A percentile compares a stretch with the other conserved stretches of the same genome.
These are phyloP conservation scores for Saguinus midas DNA, from an alignment of 2,113 vertebrate species.

Conservation along the genomic window DNA sequence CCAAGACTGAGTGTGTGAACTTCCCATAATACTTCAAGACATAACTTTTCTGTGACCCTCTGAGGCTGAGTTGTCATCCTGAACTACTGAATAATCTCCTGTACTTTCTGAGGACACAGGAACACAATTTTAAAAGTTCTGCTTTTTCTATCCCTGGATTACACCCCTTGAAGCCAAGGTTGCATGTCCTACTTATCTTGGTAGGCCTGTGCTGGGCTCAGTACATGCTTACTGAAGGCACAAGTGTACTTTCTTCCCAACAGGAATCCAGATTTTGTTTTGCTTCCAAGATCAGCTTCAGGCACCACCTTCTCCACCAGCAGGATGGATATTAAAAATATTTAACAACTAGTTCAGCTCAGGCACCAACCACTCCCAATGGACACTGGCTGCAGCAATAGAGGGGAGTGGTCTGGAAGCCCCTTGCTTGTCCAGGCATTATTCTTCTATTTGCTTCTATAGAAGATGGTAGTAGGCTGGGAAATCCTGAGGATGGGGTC, in stretches of 20 bases:
- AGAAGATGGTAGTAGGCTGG: not conserved
- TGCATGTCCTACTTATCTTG: not conserved
- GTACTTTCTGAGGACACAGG: rapidly evolving
- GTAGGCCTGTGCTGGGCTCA: not conserved
- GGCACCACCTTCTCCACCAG: not conserved
- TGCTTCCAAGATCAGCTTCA: not conserved
- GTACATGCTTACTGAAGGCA: not conserved
- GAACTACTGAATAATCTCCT: not conserved
- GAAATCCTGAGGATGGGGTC: not conserved
- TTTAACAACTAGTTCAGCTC: not conserved
- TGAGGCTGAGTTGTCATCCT: not conserved
- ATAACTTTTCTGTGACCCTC: not conserved
- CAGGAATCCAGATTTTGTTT: not conserved
- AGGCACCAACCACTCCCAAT: not conserved
- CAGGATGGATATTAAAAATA: not conserved
- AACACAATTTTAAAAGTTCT: not conserved
- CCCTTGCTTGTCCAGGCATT: not conserved
- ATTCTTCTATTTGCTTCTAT: not conserved
- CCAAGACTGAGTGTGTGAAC: not conserved
- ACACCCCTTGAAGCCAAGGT: not conserved
- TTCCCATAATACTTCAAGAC: not conserved
- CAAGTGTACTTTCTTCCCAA: not conserved
- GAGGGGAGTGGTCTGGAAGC: not conserved
- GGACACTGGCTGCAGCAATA: not conserved
- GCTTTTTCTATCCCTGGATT: not conserved